Percentiles rank a stretch among this genome's conserved stretches.
These are phyloP conservation scores for Lepilemur septentrionalis DNA, from an alignment of 2,797 vertebrate species.

Conservation along the genomic window DNA sequence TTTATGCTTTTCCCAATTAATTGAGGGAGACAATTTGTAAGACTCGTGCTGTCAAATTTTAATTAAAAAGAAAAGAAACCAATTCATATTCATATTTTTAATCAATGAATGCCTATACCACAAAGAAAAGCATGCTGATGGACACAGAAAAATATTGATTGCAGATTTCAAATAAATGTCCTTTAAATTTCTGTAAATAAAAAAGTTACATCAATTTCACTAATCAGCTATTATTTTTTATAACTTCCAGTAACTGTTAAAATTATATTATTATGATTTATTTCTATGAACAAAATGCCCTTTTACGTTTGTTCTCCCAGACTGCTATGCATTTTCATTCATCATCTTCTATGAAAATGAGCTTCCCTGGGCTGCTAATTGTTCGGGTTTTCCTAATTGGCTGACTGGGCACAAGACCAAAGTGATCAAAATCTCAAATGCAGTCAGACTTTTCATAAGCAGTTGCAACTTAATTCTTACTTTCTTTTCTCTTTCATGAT, in stretches of 20 bases:
- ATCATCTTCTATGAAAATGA: not conserved
- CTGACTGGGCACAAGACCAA: not conserved
- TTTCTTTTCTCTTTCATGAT: not conserved
- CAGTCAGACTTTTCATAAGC: not conserved
- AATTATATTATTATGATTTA: not conserved
- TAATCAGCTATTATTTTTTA: not conserved
- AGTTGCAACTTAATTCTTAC: not conserved
- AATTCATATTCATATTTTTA: slow-evolving; percentile 32
- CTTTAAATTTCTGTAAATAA: not conserved
- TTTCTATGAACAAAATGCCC: not conserved
- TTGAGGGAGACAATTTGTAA: not conserved
- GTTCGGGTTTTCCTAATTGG: not conserved
- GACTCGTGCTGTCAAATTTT: not conserved
- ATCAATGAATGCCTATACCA: not conserved
- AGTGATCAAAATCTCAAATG: not conserved
- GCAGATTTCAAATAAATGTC: not conserved
- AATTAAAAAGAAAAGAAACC: slow-evolving; percentile 30
- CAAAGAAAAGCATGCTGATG: not conserved
- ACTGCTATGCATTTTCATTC: not conserved
- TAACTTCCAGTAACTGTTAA: not conserved
- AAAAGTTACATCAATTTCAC: not conserved
- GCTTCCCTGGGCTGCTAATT: not conserved
- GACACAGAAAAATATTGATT: not conserved
- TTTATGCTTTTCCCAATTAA: not conserved
- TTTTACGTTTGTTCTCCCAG: not conserved